phyloP scores from a whole-genome alignment of 1,140 invertebrate species.

The Rhynchophorus ferrugineus region DNA sequence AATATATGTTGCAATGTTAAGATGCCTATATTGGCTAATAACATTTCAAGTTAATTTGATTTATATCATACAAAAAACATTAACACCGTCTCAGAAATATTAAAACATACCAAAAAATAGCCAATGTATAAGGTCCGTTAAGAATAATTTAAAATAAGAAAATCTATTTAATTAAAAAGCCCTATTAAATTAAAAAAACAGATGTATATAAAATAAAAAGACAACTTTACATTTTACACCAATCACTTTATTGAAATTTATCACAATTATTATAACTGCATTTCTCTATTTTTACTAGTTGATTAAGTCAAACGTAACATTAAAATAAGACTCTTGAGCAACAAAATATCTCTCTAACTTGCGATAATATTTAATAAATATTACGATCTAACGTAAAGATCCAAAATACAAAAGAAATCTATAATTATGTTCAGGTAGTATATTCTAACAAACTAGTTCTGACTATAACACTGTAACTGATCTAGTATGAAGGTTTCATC shows the following conservation, averaged over 20 bases:
- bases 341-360: slow-evolving; percentile 15
- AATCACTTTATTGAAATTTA: slow-evolving; percentile 25
- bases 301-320: slow-evolving; percentile 12
- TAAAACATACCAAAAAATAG: no score
- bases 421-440: slow-evolving; percentile 11
- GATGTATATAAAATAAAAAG: slow-evolving; percentile 1
- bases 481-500: not conserved
- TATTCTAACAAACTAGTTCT: slow-evolving; percentile 6
- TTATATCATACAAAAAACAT: no score
- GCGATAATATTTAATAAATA: slow-evolving; percentile 10
- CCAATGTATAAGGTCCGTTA: no score
- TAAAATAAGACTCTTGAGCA: slow-evolving; percentile 19
- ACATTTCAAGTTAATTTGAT: no score
- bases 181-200: no score
- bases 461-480: slow-evolving; percentile 2
- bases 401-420: slow-evolving; percentile 7
- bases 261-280: slow-evolving; percentile 25
- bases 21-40: no score
- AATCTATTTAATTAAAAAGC: no score
- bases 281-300: slow-evolving; percentile 21
- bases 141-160: no score
- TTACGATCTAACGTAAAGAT: slow-evolving; percentile 2
- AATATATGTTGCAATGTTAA: no score
- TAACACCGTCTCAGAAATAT: no score
- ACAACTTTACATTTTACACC: slow-evolving; percentile 16